Base-by-base conservation (phyloP, 2,797 vertebrate species). In the Geotrypetes seraphini region DNA sequence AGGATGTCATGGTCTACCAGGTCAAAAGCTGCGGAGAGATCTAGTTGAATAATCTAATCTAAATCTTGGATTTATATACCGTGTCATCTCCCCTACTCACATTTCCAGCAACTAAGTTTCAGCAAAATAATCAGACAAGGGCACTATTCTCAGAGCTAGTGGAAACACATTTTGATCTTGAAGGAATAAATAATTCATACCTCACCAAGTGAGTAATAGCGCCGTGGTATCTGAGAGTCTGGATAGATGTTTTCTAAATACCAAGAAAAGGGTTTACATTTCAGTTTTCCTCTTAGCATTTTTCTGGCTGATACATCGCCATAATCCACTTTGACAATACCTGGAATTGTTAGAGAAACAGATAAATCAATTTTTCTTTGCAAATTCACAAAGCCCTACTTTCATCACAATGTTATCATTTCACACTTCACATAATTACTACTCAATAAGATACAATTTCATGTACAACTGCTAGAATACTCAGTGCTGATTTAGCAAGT, bases 171-270 rank as follows among this genome's bases (percentile, higher is more conserved):
- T 21, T 54, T 28, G 28, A 33, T 28, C 20, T 42, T 22, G 51
- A 46, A 15, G 16, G 22, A 47, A 61, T 42, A 69, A 63, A 64
- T 18, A 30, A 56, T 42, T 66, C 79, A 40, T 89, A 99, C 95
- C 89, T 99, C 94, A 64, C 96, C 96, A 40, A 99, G 90, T n/a
- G 95, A 97, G 63, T 84, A 95, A 69, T 98, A 99, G 73, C 91
- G 86, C 53, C 94, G 84, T 1, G 96, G 95, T 47, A 99, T 98
- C 86, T 97, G 95, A 11, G 95, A 97, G 68, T 99, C 93, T 1
- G 95, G 92, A 50, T 99, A 99, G 59, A 98, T 75, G 63, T 91
- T 91, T 66, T 99, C 96, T 43, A 99, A 79, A 77, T 98, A 98
- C 96, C 96, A 99, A 4, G 96, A 92, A 64, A 98, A 99, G 1